phyloP scores from a whole-genome alignment of 1,140 invertebrate species.

The Brachionus plicatilis region DNA sequence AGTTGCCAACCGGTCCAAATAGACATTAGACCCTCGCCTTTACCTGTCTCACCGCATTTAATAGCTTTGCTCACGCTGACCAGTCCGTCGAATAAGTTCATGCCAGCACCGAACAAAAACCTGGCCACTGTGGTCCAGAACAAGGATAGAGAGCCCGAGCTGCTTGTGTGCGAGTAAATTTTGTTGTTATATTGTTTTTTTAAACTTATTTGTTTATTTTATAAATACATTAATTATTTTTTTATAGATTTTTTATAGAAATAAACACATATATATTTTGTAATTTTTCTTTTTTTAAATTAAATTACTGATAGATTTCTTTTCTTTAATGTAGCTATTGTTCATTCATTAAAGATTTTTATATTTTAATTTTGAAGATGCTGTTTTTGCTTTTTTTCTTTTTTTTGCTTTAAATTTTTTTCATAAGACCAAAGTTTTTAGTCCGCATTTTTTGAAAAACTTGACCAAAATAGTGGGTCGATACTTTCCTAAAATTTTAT shows the following conservation, averaged over 20 bases:
- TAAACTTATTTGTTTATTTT: background rate
- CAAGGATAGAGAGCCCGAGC: background rate
- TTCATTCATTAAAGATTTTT: too few relatives aligned
- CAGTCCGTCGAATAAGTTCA: slow-evolving; percentile 13
- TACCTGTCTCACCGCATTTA: background rate
- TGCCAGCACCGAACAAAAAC: background rate
- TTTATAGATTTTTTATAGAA: background rate
- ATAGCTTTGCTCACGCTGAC: background rate
- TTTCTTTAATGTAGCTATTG: too few relatives aligned
- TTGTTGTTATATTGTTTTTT: background rate
- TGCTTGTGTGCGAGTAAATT: background rate
- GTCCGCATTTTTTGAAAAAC: too few relatives aligned
- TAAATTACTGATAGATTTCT: too few relatives aligned
- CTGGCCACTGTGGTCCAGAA: background rate
- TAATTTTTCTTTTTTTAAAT: too few relatives aligned
- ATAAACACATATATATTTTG: background rate
- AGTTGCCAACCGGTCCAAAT: background rate
- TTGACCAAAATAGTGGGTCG: too few relatives aligned
- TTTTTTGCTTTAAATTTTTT: too few relatives aligned
- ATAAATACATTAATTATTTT: background rate
- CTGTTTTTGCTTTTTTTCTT: too few relatives aligned
- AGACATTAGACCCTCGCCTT: background rate
- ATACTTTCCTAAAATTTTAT: too few relatives aligned
- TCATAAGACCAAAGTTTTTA: too few relatives aligned
- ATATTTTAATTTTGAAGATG: too few relatives aligned